Percentiles rank a stretch among this genome's conserved stretches.
Evolutionary conservation across 2,797 vertebrate genomes (phyloP).

Genomic region (Takifugu ocellatus): DNA sequence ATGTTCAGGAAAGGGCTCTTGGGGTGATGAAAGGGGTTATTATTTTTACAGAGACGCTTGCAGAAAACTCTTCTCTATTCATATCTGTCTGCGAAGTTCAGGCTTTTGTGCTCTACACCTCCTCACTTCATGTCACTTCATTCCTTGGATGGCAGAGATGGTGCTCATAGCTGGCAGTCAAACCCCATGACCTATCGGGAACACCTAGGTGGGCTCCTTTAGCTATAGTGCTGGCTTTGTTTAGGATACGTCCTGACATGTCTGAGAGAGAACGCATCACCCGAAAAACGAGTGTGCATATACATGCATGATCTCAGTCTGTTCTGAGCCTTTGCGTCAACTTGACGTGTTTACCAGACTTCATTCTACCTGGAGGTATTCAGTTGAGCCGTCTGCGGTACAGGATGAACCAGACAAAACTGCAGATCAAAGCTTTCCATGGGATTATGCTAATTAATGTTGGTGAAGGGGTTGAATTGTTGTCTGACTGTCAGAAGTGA

Average conservation of each 20-base stretch:
- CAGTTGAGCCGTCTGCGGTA: constrained; percentile 9
- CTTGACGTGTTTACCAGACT: constrained; percentile 14
- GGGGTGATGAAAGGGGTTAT: constrained; percentile 35
- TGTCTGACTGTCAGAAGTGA: constrained; percentile 29
- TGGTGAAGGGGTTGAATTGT: constrained; percentile 13
- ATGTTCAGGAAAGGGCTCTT: constrained; percentile 17
- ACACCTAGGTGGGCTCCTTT: constrained; percentile 44
- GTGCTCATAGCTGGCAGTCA: constrained; percentile 55
- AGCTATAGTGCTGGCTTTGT: constrained; percentile 14
- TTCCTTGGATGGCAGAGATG: constrained; percentile 64
- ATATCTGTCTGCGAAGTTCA: constrained; percentile 40
- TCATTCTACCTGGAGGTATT: constrained; percentile 7
- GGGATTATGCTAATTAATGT: constrained; percentile 12
- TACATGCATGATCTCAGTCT: background rate
- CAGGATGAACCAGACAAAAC: constrained; percentile 12
- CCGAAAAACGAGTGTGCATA: background rate
- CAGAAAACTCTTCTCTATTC: constrained; percentile 48
- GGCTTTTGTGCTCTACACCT: constrained; percentile 16
- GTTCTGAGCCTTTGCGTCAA: constrained; percentile 2
- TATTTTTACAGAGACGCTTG: constrained; percentile 43
- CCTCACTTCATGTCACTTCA: constrained; percentile 38
- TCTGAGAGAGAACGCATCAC: constrained; percentile 9
- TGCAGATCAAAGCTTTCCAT: constrained; percentile 1
- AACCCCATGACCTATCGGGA: constrained; percentile 33
- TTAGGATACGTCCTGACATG: constrained; percentile 31